These are phyloP conservation scores for Drosophila sproati DNA, from an alignment of 1,140 invertebrate genomes.

Conservation along the genomic window DNA sequence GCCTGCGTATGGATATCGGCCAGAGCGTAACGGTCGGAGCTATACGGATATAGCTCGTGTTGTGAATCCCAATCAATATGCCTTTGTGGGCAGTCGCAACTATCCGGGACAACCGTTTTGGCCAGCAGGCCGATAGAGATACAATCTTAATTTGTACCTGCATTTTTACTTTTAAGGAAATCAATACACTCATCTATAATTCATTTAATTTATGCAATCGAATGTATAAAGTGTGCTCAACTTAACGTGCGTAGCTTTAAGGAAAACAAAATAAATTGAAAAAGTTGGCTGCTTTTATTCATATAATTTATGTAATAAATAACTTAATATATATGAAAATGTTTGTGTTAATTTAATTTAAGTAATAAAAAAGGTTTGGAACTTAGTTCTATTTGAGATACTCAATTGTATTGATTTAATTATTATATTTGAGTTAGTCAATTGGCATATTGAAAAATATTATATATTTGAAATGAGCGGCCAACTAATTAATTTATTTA, in stretches of 20 bases:
- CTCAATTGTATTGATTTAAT: too few relatives aligned
- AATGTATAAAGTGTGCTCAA: too few relatives aligned
- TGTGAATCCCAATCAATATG: slow-evolving; percentile 73
- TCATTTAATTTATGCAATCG: not conserved
- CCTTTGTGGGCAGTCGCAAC: slow-evolving; percentile 53
- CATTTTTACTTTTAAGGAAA: too few relatives aligned
- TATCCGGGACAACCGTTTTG: slow-evolving; percentile 77
- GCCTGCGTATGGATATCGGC: slow-evolving; percentile 36
- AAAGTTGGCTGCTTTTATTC: too few relatives aligned
- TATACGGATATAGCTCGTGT: slow-evolving; percentile 76
- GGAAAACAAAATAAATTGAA: too few relatives aligned
- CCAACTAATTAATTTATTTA: not conserved
- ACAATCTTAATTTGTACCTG: not conserved
- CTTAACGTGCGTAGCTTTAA: too few relatives aligned
- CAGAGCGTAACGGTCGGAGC: slow-evolving; percentile 60
- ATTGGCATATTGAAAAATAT: too few relatives aligned
- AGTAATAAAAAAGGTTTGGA: too few relatives aligned
- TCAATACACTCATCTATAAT: not conserved
- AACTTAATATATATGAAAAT: not conserved
- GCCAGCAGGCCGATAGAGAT: slow-evolving; percentile 46
- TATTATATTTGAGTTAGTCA: too few relatives aligned
- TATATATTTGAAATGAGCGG: not conserved
- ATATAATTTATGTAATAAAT: not conserved
- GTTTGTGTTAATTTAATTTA: too few relatives aligned
- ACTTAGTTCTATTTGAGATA: too few relatives aligned